Conservation (phyloP, 2,888 invertebrate species). For the Tortricodes alternella region DNA sequence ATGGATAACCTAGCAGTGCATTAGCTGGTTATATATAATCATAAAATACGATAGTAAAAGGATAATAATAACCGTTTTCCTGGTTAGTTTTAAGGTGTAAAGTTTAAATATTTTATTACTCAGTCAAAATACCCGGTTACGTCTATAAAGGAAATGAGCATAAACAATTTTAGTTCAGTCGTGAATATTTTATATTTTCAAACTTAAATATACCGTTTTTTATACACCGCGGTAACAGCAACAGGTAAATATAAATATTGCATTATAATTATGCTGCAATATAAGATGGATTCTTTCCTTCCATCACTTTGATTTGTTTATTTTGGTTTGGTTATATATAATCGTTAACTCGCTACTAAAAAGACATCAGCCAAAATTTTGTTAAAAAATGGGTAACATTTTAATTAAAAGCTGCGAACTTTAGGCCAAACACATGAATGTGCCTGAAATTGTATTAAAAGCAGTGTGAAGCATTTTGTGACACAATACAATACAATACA, state of each 20-base stretch:
- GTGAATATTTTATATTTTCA: not conserved
- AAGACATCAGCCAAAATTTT: not conserved
- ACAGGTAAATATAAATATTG: no score
- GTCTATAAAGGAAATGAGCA: slow-evolving; percentile 7
- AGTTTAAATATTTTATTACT: slow-evolving; percentile 3
- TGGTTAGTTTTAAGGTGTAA: not conserved
- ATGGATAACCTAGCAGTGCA: not conserved
- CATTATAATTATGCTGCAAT: no score
- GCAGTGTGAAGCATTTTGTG: not conserved
- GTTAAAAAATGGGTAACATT: not conserved
- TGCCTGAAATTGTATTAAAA: not conserved
- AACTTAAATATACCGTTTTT: not conserved
- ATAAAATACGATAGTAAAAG: slow-evolving; percentile 24
- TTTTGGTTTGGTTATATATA: no score
- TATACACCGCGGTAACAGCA: not conserved
- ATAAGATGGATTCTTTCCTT: no score
- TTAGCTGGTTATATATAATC: no score
- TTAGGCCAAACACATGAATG: not conserved
- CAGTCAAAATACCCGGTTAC: slow-evolving; percentile 1
- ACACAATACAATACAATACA: no score
- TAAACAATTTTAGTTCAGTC: not conserved
- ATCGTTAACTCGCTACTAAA: not conserved
- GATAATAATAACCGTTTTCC: not conserved
- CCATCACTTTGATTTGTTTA: no score
- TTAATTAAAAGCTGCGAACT: no score